These are phyloP conservation scores for Alectoris magna DNA, from an alignment of 2,797 vertebrate genomes.

Conservation along the genomic window DNA sequence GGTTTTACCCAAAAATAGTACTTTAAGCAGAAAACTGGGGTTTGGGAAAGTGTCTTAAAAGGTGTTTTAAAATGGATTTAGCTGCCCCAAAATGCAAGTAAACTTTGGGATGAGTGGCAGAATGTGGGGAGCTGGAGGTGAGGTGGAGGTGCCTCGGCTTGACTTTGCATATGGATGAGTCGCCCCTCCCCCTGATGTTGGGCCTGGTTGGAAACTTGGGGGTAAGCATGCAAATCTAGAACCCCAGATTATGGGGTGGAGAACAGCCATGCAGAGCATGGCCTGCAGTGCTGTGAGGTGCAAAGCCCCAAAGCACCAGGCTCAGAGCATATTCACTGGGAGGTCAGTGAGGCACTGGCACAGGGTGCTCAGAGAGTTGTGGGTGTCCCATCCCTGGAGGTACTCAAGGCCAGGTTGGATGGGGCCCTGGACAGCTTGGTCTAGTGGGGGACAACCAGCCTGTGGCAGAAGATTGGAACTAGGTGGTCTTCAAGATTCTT, in stretches of 20 bases:
- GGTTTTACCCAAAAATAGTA: slow-evolving; percentile 31
- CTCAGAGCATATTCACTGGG: neutral
- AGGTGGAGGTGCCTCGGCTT: neutral
- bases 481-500: no score
- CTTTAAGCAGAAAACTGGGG: neutral
- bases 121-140: neutral
- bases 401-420: no score
- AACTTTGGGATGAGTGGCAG: neutral
- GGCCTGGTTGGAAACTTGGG: neutral
- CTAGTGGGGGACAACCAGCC: no score
- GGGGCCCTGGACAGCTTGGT: no score
- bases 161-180: neutral
- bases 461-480: no score
- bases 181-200: neutral
- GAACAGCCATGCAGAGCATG: neutral
- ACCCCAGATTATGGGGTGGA: neutral
- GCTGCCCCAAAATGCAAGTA: neutral
- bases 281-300: neutral
- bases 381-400: no score
- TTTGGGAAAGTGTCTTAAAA: slow-evolving; percentile 2
- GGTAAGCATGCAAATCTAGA: fast-evolving
- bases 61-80: neutral
- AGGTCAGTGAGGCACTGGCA: no score
- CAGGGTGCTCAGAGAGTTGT: no score
- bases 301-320: neutral